Evolutionary conservation across 1,140 invertebrate species (phyloP), one percentile per base, ranked within the genome.

Genomic region (Lordiphosa mommai): DNA sequence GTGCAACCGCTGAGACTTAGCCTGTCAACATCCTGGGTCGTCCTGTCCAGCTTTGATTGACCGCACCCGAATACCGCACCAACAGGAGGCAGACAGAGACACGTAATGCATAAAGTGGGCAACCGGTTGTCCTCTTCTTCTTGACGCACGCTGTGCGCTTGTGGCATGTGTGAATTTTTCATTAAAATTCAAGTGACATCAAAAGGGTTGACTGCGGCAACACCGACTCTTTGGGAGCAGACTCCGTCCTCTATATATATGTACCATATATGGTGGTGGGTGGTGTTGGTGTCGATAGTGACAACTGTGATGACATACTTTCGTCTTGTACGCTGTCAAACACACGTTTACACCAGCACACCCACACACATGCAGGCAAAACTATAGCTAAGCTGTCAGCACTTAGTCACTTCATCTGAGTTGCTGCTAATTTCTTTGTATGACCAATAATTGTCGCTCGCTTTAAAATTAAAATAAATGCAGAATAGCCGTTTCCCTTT

Each of bases 151-250:
- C 38, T 61, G 57, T 57, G 46, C 64, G 79, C 72, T 69, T 84
- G 77, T 85, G 77, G 77, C 60, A 84, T 84, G 79, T 84, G 77
- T 84, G 77, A 84, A 84, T 84, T 84, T 84, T 84, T 84, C 79
- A 84, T 84, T 84, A 84, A 84, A 84, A 84, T 84, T 84, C 77
- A 84, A 84, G 77, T 66, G 77, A 84, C 77, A 84, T 84, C 77
- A 84, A 84, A 84, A 84, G 79, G 77, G 79, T 84, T 84, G 79
- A 84, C 77, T 84, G 60, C 38, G 59, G 63, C 51, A 34, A 52
- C 64, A 36, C 44, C 46, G 50, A 37, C 44, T 32, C 36, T 43
- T 12, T 32, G 10, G 43, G 17, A 30, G 30, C 53, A 30, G 16
- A 30, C 50, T 23, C 13, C 10, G 7, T 4, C 14, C 5, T 61